A percentile compares a stretch with the other conserved stretches of the same genome.
Conservation (phyloP, 2,113 vertebrate genomes). For the Canis aureus region DNA sequence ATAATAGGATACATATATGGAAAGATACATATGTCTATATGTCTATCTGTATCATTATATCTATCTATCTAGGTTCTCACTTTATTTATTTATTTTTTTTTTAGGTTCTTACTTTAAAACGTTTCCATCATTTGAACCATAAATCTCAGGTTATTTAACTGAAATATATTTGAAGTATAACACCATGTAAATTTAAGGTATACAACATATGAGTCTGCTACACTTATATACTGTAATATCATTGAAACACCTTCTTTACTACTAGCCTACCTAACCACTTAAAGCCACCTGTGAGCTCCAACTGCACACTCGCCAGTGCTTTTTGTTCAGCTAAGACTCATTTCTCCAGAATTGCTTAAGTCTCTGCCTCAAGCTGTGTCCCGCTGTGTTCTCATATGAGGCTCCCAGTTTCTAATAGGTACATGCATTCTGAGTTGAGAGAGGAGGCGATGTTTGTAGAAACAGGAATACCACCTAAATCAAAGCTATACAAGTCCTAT, state of each 20-base stretch:
- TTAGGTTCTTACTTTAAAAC: not conserved
- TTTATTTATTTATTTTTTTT: not conserved
- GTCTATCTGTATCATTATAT: not conserved
- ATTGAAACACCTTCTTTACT: not conserved
- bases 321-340: too few species aligned
- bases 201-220: not conserved
- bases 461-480: not conserved
- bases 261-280: not conserved
- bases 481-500: not conserved
- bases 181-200: not conserved
- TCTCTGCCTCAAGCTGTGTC: not conserved
- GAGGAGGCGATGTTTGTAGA: not conserved
- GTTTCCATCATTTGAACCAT: not conserved
- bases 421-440: not conserved
- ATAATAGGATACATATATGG: not conserved
- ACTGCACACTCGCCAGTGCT: not conserved
- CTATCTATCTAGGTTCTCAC: not conserved
- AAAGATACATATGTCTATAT: not conserved
- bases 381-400: not conserved
- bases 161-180: not conserved
- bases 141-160: not conserved
- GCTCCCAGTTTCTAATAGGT: not conserved
- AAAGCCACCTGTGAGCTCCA: not conserved
- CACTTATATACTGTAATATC: not conserved
- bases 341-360: not conserved